Evolutionary conservation across 2,113 vertebrate species (phyloP).

Genomic region (Okapia johnstoni): DNA sequence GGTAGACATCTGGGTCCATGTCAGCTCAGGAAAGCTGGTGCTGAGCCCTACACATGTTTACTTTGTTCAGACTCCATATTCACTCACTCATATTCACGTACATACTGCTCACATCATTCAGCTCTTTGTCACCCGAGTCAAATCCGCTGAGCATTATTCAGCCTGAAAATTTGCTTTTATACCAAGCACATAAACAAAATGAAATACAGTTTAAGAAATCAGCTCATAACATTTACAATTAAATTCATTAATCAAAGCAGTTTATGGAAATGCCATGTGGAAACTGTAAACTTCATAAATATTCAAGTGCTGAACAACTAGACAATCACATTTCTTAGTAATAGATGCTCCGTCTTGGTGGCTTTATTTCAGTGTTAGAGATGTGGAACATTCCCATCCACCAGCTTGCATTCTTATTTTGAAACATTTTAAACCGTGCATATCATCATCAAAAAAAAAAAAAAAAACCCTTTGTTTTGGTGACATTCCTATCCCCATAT

Average conservation of each 20-base stretch:
- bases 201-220: conserved; percentile 45
- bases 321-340: conserved; percentile 40
- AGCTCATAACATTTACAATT: conserved; percentile 60
- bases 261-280: conserved; percentile 46
- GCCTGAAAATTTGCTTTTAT: conserved; percentile 30
- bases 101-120: rapidly evolving
- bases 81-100: background rate
- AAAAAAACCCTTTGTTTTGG: conserved; percentile 36
- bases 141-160: background rate
- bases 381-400: background rate
- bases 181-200: conserved; percentile 38
- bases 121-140: background rate
- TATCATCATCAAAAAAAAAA: background rate
- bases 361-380: conserved; percentile 20
- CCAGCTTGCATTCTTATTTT: conserved; percentile 31
- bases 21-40: background rate
- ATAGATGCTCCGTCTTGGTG: background rate
- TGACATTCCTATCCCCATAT: conserved; percentile 38
- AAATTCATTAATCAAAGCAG: conserved; percentile 66
- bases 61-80: background rate
- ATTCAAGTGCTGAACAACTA: conserved; percentile 43
- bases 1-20: background rate
- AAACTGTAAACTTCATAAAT: conserved; percentile 57
- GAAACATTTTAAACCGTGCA: conserved; percentile 18
- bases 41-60: background rate